These are phyloP conservation scores for Anticlea derivata DNA, from an alignment of 2,888 invertebrate genomes.

Conservation along the genomic window DNA sequence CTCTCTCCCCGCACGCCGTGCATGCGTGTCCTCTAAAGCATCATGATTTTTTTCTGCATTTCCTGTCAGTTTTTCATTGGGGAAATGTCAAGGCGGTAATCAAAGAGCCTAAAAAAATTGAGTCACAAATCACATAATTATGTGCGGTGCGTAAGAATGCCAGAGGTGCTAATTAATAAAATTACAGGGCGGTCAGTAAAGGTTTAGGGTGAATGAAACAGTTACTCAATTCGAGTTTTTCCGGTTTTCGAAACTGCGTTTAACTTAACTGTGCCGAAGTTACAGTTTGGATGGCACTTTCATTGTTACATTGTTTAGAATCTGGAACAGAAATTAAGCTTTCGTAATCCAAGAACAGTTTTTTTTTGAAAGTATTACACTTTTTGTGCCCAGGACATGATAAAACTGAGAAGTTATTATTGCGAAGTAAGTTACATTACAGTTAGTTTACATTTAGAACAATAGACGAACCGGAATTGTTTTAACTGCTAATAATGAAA, in stretches of 20 bases:
- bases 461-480: slow-evolving; percentile 14
- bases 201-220: slow-evolving; percentile 26
- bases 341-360: slow-evolving; percentile 19
- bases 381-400: slow-evolving; percentile 6
- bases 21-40: slow-evolving; percentile 11
- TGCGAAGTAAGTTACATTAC: slow-evolving; percentile 12
- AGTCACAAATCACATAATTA: slow-evolving; percentile 26
- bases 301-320: slow-evolving; percentile 24
- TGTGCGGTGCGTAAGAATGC: slow-evolving; percentile 3
- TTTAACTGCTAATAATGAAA: slow-evolving; percentile 18
- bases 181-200: slow-evolving; percentile 28
- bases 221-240: slow-evolving; percentile 21
- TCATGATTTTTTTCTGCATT: slow-evolving; percentile 23
- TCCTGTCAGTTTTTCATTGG: slow-evolving; percentile 27
- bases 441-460: slow-evolving; percentile 17
- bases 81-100: slow-evolving; percentile 29
- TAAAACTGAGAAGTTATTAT: slow-evolving; percentile 1
- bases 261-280: slow-evolving; percentile 15
- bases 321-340: slow-evolving; percentile 21
- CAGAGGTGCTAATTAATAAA: slow-evolving; percentile 24
- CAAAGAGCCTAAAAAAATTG: slow-evolving; percentile 27
- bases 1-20: slow-evolving; percentile 1
- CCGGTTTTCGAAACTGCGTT: slow-evolving; percentile 18
- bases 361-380: slow-evolving; percentile 11
- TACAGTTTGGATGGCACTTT: slow-evolving; percentile 18